Conservation (phyloP, 2,113 vertebrate species). For the Etheostoma spectabile region DNA sequence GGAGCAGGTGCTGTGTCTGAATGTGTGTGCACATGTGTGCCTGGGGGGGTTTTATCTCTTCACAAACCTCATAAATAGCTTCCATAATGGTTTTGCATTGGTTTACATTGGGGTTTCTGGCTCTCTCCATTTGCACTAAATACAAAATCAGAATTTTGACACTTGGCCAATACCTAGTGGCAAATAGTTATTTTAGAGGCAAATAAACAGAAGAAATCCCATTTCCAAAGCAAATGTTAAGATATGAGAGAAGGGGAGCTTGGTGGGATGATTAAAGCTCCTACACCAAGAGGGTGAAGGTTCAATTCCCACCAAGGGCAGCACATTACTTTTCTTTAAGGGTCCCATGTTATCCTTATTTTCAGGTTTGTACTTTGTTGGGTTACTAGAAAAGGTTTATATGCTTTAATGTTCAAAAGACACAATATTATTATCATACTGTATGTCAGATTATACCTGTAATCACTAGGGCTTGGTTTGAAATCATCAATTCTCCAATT, state of each 20-base stretch:
- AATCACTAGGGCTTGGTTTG: too few species aligned
- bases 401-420: too few species aligned
- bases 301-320: not conserved
- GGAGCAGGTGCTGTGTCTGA: slow-evolving; percentile 49
- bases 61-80: slow-evolving; percentile 46
- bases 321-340: too few species aligned
- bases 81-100: slow-evolving; percentile 44
- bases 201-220: not conserved
- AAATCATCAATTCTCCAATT: too few species aligned
- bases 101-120: slow-evolving; percentile 40
- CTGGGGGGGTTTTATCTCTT: slow-evolving; percentile 32
- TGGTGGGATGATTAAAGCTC: not conserved
- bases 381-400: too few species aligned
- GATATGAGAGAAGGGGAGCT: not conserved
- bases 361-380: too few species aligned
- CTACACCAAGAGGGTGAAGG: not conserved
- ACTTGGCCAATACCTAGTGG: slow-evolving; percentile 12
- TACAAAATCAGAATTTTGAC: slow-evolving; percentile 36
- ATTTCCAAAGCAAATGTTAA: not conserved
- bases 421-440: too few species aligned
- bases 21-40: not conserved
- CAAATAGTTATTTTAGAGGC: not conserved
- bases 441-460: too few species aligned
- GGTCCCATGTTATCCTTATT: not conserved
- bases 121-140: slow-evolving; percentile 49